Base-by-base conservation (phyloP, 2,888 invertebrate species). In the Mythimna impura region DNA sequence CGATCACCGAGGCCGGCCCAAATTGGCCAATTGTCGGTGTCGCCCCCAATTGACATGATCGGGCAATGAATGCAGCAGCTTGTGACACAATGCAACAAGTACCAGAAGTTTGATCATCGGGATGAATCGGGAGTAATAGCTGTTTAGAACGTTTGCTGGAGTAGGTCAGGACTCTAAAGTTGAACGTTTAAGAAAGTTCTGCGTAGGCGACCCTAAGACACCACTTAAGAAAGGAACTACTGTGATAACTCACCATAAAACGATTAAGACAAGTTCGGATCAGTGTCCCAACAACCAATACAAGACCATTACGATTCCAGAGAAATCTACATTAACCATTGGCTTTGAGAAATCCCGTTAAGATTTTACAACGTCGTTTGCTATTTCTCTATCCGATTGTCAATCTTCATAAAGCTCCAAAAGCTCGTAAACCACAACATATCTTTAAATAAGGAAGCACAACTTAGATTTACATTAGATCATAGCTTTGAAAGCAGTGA, bases 11-110 rank as follows among this genome's bases (percentile, higher is more conserved):
- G 88, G 89, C 81, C 90, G 87, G 81, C 73, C 85, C 86, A 87
- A 92, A 92, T 93, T 92, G 92, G 82, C 86, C 93, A 93, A 94
- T 94, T 93, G 92, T 86, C 85, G 84, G 86, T 89, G 91, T 92
- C 91, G 89, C 85, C 81, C 78, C 75, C 93, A 94, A 94, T 94
- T 94, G 92, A 89, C 87, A 86, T 85, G 87, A 91, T 88, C 90
- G 73, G 80, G 84, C 86, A 79, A 83, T 84, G 83, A 85, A 86
- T 83, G 81, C 87, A 81, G 73, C 67, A 78, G 62, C 68, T 69
- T 58, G 61, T 52, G 73, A 50, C 81, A 83, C 68, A 81, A 80
- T 75, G 81, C 81, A 81, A 69, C 79, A 71, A 66, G 60, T 76
- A 73, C 47, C 66, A 69, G 60, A 47, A 78, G 57, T 62, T 20